Base-by-base conservation (phyloP, 2,113 vertebrate species). In the Atherinomorus stipes region DNA sequence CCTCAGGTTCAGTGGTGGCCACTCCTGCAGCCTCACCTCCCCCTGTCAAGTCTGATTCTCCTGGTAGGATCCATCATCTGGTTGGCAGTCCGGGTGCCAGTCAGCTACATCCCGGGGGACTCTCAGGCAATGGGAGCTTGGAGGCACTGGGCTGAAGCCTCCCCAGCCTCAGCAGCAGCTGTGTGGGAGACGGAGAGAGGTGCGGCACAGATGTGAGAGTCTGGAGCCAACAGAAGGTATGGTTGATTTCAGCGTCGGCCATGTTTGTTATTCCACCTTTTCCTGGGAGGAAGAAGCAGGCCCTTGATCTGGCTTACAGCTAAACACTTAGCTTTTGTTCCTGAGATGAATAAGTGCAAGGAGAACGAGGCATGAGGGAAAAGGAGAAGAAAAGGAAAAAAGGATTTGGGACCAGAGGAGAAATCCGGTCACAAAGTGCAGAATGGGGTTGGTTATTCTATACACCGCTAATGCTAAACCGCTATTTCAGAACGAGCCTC, bases 281-380 rank as follows among this genome's bases (percentile, higher is more conserved):
- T 93, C 91, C 92, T 88, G 87, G 85, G 91, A 94, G 92, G 93
- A 93, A 94, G 91, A 92, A 82, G 88, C 81, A 60, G 88, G 90
- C 90, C 92, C 92, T 94, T 94, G 93, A 95, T 94, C 92, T 92
- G 78, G 77, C 85, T 91, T 85, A 52, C 88, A 91, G 91, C 77
- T 88, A 91, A 93, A 94, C 93, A 95, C 90, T 93, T 92, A 90
- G 90, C 92, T 93, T 94, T 94, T 94, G 94, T 94, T 93, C 88
- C 76, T 8, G 64, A 91, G 90, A 92, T 91, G 91, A 93, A 92
- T 76, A 90, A 94, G 84, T 81, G 80, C 74, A 69, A 68, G 79
- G 69, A 71, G 76, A 87, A 78, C 16, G 78, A 87, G 83, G 81
- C 76, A 45, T n/a, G 16, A 54, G 78, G 77, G 88, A 85, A 85